A percentile compares a stretch with the other conserved stretches of the same genome.
These are phyloP conservation scores for Entosphenus tridentatus DNA, from an alignment of 2,113 vertebrate genomes.

Conservation along the genomic window DNA sequence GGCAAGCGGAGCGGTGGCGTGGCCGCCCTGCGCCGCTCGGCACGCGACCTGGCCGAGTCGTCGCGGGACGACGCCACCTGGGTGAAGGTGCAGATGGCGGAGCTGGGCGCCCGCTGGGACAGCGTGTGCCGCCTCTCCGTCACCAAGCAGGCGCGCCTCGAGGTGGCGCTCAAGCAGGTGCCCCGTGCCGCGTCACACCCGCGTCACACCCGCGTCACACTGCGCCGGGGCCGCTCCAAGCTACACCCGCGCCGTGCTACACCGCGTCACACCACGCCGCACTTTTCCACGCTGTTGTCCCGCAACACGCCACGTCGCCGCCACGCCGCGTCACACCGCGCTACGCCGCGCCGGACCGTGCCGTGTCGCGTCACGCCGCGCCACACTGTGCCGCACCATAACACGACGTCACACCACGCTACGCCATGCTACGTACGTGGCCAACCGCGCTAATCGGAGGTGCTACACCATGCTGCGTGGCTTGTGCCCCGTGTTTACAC, in stretches of 20 bases:
- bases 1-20: constrained; percentile 73
- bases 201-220: neutral
- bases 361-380: too few relatives aligned
- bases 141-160: constrained; percentile 72
- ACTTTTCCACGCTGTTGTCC: too few relatives aligned
- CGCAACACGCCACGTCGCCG: too few relatives aligned
- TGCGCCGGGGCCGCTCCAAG: constrained; percentile 77
- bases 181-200: neutral
- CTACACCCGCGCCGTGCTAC: constrained; percentile 10
- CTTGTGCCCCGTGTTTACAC: too few relatives aligned
- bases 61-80: constrained; percentile 76
- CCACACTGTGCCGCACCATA: too few relatives aligned
- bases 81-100: constrained; percentile 90
- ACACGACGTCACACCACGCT: too few relatives aligned
- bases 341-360: too few relatives aligned
- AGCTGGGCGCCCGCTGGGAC: constrained; percentile 90
- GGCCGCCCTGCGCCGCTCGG: constrained; percentile 74
- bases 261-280: too few relatives aligned
- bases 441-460: too few relatives aligned
- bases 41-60: constrained; percentile 71
- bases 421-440: too few relatives aligned
- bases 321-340: too few relatives aligned
- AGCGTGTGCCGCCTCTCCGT: constrained; percentile 78
- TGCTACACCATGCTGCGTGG: too few relatives aligned
- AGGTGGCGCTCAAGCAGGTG: constrained; percentile 78